Evolutionary conservation across 2,888 invertebrate species (phyloP).

Genomic region (Apamea sordens): DNA sequence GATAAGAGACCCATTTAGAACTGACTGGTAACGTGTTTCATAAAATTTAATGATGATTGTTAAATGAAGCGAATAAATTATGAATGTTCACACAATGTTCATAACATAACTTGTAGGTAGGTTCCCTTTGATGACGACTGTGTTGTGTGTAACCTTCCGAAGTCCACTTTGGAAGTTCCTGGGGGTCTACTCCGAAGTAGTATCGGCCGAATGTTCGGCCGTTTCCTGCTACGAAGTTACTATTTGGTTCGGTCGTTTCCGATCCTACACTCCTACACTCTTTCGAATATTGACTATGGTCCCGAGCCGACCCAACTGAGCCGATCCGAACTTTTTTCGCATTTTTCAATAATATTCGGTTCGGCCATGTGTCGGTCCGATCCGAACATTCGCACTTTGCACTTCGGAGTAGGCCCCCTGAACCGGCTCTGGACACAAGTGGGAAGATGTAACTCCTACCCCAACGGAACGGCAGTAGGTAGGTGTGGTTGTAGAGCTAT

Average conservation of each 20-base stretch:
- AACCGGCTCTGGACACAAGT: not conserved
- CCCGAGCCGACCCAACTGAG: too few relatives aligned
- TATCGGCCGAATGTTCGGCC: too few relatives aligned
- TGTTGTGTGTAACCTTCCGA: not conserved
- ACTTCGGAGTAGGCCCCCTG: too few relatives aligned
- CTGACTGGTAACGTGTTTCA: slow-evolving; percentile 9
- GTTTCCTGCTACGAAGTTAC: too few relatives aligned
- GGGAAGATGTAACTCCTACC: not conserved
- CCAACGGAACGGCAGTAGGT: not conserved
- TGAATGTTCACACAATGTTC: not conserved
- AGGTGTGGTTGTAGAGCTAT: not conserved
- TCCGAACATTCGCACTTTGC: too few relatives aligned
- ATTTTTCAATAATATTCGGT: too few relatives aligned
- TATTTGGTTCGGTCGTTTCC: too few relatives aligned
- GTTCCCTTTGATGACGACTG: not conserved
- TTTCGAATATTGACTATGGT: too few relatives aligned
- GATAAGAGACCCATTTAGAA: slow-evolving; percentile 36
- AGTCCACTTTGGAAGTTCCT: not conserved
- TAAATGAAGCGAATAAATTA: not conserved
- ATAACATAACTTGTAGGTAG: not conserved
- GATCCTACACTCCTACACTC: too few relatives aligned
- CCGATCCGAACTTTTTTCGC: too few relatives aligned
- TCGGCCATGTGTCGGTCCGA: too few relatives aligned
- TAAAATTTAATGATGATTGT: slow-evolving; percentile 16
- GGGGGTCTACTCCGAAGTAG: too few relatives aligned